Percentiles rank a stretch among this genome's conserved stretches.
These are phyloP conservation scores for Stegostoma tigrinum DNA, from an alignment of 2,113 vertebrate genomes.

Conservation along the genomic window DNA sequence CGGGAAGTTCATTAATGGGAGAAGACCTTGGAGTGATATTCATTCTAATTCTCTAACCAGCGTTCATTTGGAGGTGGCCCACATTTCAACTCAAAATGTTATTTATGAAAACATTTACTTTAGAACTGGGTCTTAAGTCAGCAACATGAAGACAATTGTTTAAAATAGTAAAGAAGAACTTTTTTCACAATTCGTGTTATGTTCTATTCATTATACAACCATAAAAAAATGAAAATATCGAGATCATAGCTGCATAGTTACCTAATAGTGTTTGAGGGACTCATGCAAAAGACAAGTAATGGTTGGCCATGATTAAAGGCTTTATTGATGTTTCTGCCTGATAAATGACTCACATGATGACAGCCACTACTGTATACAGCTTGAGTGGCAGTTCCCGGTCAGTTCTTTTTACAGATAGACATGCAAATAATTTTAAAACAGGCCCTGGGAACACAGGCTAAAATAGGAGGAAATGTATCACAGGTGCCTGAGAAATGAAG, in stretches of 20 bases:
- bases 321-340: neutral
- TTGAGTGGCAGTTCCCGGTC: neutral
- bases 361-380: neutral
- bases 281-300: neutral
- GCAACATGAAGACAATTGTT: neutral
- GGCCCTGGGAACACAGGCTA: slow-evolving; percentile 52
- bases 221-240: neutral
- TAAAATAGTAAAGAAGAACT: neutral
- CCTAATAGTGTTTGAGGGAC: neutral
- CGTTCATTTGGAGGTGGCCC: neutral
- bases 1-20: neutral
- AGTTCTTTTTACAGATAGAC: slow-evolving; percentile 45
- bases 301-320: neutral
- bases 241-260: neutral
- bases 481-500: slow-evolving; percentile 52
- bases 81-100: neutral
- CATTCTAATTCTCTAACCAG: neutral
- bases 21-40: neutral
- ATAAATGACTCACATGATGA: neutral
- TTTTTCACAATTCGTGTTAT: neutral
- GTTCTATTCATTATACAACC: neutral
- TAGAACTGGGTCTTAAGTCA: neutral
- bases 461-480: slow-evolving; percentile 52
- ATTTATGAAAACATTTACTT: neutral
- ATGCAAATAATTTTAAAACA: slow-evolving; percentile 52